phyloP scores from a whole-genome alignment of 2,113 vertebrate genomes.

The Smithornis capensis region DNA sequence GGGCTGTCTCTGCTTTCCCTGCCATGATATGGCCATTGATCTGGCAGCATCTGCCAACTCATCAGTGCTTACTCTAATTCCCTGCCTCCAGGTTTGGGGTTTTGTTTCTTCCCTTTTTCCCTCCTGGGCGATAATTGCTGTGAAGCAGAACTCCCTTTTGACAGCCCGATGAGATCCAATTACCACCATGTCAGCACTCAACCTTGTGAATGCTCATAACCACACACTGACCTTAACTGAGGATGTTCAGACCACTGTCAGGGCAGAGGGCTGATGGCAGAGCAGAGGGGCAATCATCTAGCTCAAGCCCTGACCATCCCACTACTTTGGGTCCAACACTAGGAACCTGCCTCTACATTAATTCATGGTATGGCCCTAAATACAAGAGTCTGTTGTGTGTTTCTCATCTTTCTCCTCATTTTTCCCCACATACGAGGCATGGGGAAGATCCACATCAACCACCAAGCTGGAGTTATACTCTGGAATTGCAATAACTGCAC shows the following conservation, averaged over 20 bases:
- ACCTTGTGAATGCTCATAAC: background rate
- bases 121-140: background rate
- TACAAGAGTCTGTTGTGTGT: background rate
- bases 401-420: background rate
- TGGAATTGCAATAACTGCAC: background rate
- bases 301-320: background rate
- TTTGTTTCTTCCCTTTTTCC: background rate
- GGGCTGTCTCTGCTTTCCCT: background rate
- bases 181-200: background rate
- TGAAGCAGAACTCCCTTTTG: background rate
- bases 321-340: background rate
- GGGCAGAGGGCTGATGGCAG: background rate
- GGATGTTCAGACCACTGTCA: background rate
- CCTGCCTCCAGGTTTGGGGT: background rate
- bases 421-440: rapidly evolving
- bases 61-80: background rate
- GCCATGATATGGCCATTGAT: background rate
- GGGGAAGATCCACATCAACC: background rate
- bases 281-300: background rate
- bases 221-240: background rate
- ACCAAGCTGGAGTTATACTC: background rate
- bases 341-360: background rate
- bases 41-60: slow-evolving; percentile 1
- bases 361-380: background rate
- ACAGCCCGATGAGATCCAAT: background rate